Conservation (phyloP, 37 sponge, comb jelly and placozoan genomes). For the Diacarnus erythraeanus region DNA sequence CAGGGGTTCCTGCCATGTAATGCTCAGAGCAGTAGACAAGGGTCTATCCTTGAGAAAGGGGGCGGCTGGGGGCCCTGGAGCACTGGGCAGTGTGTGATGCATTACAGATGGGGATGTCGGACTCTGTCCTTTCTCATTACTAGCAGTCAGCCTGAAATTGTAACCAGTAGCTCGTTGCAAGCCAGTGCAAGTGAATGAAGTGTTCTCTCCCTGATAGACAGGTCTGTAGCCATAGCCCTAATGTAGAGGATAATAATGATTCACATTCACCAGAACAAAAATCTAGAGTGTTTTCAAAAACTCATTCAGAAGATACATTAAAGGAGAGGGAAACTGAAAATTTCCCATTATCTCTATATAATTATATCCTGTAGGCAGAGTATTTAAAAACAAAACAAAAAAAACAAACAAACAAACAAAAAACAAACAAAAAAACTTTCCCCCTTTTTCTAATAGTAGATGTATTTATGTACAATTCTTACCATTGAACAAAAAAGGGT, state of each 20-base stretch:
- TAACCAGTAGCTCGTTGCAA: constrained; percentile 45
- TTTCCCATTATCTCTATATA: too few species aligned
- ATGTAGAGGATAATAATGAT: background rate
- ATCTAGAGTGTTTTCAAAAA: too few species aligned
- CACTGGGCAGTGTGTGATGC: constrained; percentile 34
- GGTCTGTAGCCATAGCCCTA: constrained; percentile 79
- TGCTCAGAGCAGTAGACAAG: constrained; percentile 17
- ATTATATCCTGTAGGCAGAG: too few species aligned
- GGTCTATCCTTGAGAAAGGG: constrained; percentile 26
- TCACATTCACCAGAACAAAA: too few species aligned
- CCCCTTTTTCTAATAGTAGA: too few species aligned
- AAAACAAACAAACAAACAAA: too few species aligned
- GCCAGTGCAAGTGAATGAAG: constrained; percentile 20
- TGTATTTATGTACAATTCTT: too few species aligned
- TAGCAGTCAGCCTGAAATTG: constrained; percentile 48
- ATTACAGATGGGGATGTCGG: constrained; percentile 29
- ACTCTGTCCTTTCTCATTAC: constrained; percentile 43
- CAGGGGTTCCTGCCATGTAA: constrained; percentile 38
- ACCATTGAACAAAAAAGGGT: too few species aligned
- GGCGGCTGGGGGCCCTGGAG: constrained; percentile 27
- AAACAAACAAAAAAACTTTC: too few species aligned
- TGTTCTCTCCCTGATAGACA: constrained; percentile 56
- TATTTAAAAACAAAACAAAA: too few species aligned
- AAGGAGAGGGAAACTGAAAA: too few species aligned
- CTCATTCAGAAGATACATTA: too few species aligned